Evolutionary conservation across 2,797 vertebrate genomes (phyloP).

Genomic region (Acipenser ruthenus): DNA sequence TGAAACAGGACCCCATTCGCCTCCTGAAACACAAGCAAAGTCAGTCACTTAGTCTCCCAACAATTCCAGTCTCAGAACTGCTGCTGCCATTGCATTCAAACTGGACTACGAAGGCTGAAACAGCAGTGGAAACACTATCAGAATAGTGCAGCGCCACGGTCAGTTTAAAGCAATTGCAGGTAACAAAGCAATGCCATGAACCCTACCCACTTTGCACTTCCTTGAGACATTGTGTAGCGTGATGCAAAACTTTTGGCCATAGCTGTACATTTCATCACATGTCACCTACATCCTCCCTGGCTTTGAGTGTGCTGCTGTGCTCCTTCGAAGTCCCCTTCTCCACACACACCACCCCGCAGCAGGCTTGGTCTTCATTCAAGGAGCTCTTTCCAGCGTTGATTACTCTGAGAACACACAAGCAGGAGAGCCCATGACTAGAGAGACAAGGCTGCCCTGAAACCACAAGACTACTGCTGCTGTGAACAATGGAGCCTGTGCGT

Average conservation of each 20-base stretch:
- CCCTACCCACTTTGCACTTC: no score
- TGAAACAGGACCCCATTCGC: conserved; percentile 72
- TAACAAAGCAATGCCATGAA: no score
- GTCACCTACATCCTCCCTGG: conserved; percentile 47
- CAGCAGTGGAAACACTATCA: no score
- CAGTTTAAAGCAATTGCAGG: no score
- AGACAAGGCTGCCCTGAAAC: background rate
- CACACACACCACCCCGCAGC: conserved; percentile 82
- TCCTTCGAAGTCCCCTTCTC: conserved; percentile 63
- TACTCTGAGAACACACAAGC: conserved; percentile 60
- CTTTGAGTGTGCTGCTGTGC: conserved; percentile 33
- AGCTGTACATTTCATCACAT: conserved; percentile 7
- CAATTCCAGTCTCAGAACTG: no score
- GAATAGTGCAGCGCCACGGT: no score
- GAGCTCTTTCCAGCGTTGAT: conserved; percentile 97
- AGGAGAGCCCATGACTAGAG: background rate
- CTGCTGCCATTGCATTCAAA: no score
- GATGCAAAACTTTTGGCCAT: background rate
- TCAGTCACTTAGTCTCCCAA: no score
- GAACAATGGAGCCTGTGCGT: no score
- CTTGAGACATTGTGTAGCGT: no score
- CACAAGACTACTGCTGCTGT: no score
- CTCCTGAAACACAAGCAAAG: conserved; percentile 44
- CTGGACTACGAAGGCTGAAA: no score
- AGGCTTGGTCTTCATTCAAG: conserved; percentile 95